These are phyloP conservation scores for Catharus fuscescens DNA, from an alignment of 2,113 vertebrate species.

Conservation along the genomic window DNA sequence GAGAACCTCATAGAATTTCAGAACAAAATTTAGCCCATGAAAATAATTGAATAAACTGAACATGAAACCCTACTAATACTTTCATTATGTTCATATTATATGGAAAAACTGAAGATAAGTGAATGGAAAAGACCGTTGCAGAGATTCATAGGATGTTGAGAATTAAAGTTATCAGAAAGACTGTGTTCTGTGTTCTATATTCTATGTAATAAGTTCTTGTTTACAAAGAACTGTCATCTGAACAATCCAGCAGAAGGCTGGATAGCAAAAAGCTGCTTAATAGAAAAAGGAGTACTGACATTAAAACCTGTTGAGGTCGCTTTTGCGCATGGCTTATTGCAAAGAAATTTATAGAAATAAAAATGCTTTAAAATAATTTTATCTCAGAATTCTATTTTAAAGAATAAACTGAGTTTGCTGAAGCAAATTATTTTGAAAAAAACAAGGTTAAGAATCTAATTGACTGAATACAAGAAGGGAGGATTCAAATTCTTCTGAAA, in stretches of 20 bases:
- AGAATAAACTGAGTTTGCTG: not conserved
- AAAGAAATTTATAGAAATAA: not conserved
- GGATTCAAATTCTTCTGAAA: constrained; percentile 26
- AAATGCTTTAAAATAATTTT: not conserved
- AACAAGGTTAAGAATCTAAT: not conserved
- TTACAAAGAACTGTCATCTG: not conserved
- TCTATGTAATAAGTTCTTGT: not conserved
- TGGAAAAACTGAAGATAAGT: not conserved
- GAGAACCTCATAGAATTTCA: not conserved
- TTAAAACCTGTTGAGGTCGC: not conserved
- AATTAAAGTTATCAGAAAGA: not conserved
- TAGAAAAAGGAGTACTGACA: not conserved
- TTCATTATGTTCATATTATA: not conserved
- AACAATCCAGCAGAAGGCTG: not conserved
- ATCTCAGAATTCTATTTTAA: not conserved
- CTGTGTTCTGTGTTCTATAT: not conserved
- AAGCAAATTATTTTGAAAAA: not conserved
- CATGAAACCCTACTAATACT: not conserved
- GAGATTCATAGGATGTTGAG: not conserved
- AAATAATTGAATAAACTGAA: not conserved
- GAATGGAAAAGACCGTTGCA: not conserved
- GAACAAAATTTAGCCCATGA: not conserved
- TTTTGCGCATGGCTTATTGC: not conserved
- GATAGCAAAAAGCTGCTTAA: not conserved
- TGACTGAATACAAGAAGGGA: not conserved